phyloP scores from a whole-genome alignment of 2,888 invertebrate genomes.

The Fragum whitleyi region DNA sequence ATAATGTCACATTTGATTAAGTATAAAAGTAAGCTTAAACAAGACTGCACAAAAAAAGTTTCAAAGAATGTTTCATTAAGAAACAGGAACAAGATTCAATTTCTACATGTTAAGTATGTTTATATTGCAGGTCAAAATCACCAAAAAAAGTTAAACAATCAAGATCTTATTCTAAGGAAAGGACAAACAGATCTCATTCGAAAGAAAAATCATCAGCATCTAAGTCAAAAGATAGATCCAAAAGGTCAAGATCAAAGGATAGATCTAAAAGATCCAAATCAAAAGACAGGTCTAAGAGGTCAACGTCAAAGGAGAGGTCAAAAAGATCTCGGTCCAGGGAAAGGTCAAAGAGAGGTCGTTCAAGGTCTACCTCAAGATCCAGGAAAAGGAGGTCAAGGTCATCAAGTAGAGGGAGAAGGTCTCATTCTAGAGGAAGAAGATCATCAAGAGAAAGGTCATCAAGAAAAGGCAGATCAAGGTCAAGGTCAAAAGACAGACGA shows the following conservation, averaged over 20 bases:
- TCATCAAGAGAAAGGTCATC: constrained; percentile 45
- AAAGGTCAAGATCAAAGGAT: constrained; percentile 28
- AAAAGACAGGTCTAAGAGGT: constrained; percentile 20
- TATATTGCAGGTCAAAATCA: constrained; percentile 59
- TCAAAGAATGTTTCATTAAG: no score
- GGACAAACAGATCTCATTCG: constrained; percentile 52
- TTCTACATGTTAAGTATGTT: no score
- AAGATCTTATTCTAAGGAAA: constrained; percentile 47
- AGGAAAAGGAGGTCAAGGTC: constrained; percentile 47
- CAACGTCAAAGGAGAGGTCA: constrained; percentile 29
- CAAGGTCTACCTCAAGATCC: constrained; percentile 59
- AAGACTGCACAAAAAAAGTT: no score
- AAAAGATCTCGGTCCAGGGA: constrained; percentile 27
- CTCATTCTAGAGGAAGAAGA: constrained; percentile 36
- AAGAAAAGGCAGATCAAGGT: constrained; percentile 26
- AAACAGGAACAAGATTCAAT: no score
- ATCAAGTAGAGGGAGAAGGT: constrained; percentile 31
- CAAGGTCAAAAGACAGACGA: constrained; percentile 35
- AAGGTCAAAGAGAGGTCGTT: constrained; percentile 44
- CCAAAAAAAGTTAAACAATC: constrained; percentile 65
- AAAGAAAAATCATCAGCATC: constrained; percentile 51
- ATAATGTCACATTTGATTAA: no score
- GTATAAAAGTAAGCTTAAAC: no score
- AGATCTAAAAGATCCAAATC: constrained; percentile 42
- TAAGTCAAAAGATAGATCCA: constrained; percentile 21